Evolutionary conservation across 1,140 invertebrate genomes (phyloP), one percentile per base, ranked within the genome.

Genomic region (Thalassaphorura encarpata): DNA sequence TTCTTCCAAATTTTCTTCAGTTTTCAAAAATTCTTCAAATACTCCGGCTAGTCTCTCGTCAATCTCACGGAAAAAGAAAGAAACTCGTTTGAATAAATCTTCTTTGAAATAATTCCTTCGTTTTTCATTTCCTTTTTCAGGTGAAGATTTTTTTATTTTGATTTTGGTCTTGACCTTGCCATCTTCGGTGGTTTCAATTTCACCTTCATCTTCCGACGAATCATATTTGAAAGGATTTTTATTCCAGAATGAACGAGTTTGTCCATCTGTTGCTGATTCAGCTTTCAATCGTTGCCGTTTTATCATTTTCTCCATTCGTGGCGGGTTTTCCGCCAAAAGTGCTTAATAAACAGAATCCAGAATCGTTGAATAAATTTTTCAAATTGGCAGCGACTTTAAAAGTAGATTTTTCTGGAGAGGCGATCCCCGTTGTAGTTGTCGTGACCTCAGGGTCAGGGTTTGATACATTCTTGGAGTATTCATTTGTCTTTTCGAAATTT

Each of bases 211-310:
- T 26, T 58, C 55, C 13, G 52, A 55, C 1, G 60, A 62, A 26
- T 62, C 60, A 29, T 62, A 62, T 33, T 58, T 58, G 48, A 62
- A 62, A 13, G 60, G 60, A 42, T 62, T 62, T 5, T 46, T 49
- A 24, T 62, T 36, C 60, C 60, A 61, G 39, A 52, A 52, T 5
- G 23, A 29, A 23, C 60, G 60, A 31, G 6, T 54, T 19, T 15
- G 31, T n/a, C n/a, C n/a, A 31, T 6, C 21, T 23, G 48, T 24
- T n/a, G 18, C 29, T n/a, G 39, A n/a, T 28, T 11, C 40, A 40
- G 36, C n/a, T n/a, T n/a, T n/a, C n/a, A n/a, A n/a, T 51, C 36
- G 27, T 46, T 18, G 15, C 5, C 42, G 13, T 5, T 21, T 23
- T 19, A 19, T 19, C 21, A n/a, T 16, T 24, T 29, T 13, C 33